These are phyloP conservation scores for Drosophila littoralis DNA, from an alignment of 1,140 invertebrate species.

Conservation along the genomic window DNA sequence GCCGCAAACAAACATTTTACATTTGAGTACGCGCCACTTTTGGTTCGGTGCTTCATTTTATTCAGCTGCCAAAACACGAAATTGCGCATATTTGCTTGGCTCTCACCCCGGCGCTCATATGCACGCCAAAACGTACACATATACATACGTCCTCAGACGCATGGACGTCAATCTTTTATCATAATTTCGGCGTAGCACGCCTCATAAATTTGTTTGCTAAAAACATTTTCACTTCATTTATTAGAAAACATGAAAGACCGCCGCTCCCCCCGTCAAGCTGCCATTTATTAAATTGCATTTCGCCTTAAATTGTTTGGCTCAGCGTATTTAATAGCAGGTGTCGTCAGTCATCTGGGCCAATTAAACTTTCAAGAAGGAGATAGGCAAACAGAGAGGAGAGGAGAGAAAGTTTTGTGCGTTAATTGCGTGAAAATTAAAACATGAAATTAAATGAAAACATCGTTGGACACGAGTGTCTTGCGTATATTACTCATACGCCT, in stretches of 20 bases:
- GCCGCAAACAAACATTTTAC: conserved; percentile 81
- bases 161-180: conserved; percentile 71
- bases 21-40: conserved; percentile 79
- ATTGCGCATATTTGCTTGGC: conserved; percentile 78
- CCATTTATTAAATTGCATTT: conserved; percentile 21
- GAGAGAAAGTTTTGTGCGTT: conserved; percentile 60
- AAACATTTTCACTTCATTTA: conserved; percentile 82
- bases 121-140: conserved; percentile 8
- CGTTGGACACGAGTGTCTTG: conserved; percentile 62
- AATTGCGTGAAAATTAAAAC: conserved; percentile 82
- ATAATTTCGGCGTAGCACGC: conserved; percentile 72
- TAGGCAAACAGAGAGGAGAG: not conserved
- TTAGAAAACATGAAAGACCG: conserved; percentile 51
- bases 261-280: not conserved
- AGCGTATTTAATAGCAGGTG: conserved; percentile 59
- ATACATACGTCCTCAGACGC: conserved; percentile 1
- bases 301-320: conserved; percentile 32
- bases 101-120: conserved; percentile 18
- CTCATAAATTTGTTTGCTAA: conserved; percentile 80
- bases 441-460: conserved; percentile 82
- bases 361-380: conserved; percentile 40
- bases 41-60: conserved; percentile 63
- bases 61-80: conserved; percentile 75
- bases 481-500: conserved; percentile 66
- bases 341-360: conserved; percentile 63